Base-by-base conservation (phyloP, 64 coral and sea anemone species). In the Porites australiensis region DNA sequence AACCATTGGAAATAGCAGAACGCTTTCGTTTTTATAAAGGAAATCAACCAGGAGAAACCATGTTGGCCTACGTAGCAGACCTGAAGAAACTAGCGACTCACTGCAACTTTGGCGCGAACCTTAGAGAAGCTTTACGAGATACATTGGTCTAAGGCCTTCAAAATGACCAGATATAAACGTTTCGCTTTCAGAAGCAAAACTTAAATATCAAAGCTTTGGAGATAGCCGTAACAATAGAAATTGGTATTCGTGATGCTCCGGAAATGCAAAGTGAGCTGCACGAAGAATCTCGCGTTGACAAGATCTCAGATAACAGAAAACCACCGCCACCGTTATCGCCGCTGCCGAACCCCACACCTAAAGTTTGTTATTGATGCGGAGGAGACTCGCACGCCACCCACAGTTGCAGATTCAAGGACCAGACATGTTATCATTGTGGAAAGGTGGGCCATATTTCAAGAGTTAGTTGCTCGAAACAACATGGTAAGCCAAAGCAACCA, bases 21-120 rank as follows among this genome's bases (percentile, higher is more conserved):
- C 75, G 75, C 52, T 80, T 78, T 50, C 73, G 59, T 9, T 90
- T 90, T 54, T 75, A 90, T 61, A 90, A 64, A 37, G 60, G 88
- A 18, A 61, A 81, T 27, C 88, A 90, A 82, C 44, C 52, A 3
- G 88, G 75, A 51, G 72, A 74, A 58, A 57, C 78, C 51, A 18
- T 43, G 15, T 58, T 50, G 10, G 6, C 15, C 11, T 54, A 37
- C 50, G 13, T 66, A 4, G n/a, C 83, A 51, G 60, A 87, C 54
- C n/a, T 87, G 53, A 87, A 50, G 64, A 87, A 87, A 55, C 72
- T 87, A 47, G 7, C 83, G 2, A 10, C 57, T 10, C 49, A 72
- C 72, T 87, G 64, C 50, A 44, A 82, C 11, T 82, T 82, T 6
- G 79, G 61, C 22, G 13, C 72, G 23, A 82, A 2, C 54, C 45